A percentile compares a stretch with the other conserved stretches of the same genome.
phyloP scores from a whole-genome alignment of 2,797 vertebrate genomes.

The Erethizon dorsatum region DNA sequence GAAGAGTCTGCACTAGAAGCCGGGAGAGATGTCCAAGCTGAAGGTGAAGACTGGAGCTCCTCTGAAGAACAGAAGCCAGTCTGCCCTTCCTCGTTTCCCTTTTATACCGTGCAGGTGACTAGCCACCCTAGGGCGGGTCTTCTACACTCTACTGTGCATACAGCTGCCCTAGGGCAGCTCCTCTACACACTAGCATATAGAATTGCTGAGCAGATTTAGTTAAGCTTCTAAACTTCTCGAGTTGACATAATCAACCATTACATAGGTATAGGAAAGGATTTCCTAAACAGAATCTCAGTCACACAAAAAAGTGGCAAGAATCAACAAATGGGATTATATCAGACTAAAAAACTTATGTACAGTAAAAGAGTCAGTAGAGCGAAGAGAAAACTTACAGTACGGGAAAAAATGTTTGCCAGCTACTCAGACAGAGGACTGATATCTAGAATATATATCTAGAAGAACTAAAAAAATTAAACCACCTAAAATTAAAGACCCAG shows the following conservation, averaged over 20 bases:
- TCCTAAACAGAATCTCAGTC: not conserved
- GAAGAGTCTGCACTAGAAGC: not conserved
- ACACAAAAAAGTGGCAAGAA: not conserved
- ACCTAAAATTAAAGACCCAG: not conserved
- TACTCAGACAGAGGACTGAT: not conserved
- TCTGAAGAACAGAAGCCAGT: not conserved
- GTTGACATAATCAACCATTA: not conserved
- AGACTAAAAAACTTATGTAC: not conserved
- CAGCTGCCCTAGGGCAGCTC: not conserved
- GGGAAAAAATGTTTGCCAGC: not conserved
- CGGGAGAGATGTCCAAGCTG: not conserved
- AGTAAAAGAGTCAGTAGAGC: not conserved
- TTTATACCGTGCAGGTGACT: not conserved
- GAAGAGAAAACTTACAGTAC: not conserved
- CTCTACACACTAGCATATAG: not conserved
- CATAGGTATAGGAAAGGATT: not conserved
- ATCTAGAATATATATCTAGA: not conserved
- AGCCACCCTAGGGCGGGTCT: not conserved
- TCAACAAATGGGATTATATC: not conserved
- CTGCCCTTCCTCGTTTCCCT: not conserved
- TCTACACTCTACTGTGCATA: not conserved
- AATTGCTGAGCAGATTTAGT: not conserved
- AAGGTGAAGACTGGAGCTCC: not conserved
- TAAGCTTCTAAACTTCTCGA: not conserved
- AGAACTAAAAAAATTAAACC: not conserved